Conservation (phyloP, 2,888 invertebrate species). For the Aphodius sticticus region DNA sequence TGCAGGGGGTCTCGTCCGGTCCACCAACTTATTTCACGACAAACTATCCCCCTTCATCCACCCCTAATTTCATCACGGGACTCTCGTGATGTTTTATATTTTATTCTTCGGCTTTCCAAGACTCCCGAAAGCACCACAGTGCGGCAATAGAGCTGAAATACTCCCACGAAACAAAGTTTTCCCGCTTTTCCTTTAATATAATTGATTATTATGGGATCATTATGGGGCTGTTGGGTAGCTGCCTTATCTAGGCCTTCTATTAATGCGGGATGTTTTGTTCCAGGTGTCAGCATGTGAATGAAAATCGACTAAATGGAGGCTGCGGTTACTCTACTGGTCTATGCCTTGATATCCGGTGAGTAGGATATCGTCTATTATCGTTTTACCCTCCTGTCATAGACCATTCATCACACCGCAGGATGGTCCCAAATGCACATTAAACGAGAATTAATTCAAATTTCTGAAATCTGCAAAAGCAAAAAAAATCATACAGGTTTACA, state of each 20-base stretch:
- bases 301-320: conserved; percentile 38
- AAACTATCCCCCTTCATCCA: neutral
- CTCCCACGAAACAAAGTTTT: neutral
- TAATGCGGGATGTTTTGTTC: conserved; percentile 28
- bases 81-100: neutral
- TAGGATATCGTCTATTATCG: conserved; percentile 17
- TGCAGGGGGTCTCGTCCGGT: neutral
- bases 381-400: neutral
- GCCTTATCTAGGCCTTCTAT: conserved; percentile 7
- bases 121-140: neutral
- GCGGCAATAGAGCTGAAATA: neutral
- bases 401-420: neutral
- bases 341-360: conserved; percentile 32
- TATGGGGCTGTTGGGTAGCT: conserved; percentile 11
- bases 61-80: neutral
- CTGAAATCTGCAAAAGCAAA: too few relatives aligned
- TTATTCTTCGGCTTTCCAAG: neutral
- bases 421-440: too few relatives aligned
- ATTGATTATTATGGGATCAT: neutral
- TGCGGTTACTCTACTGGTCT: conserved; percentile 24
- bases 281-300: conserved; percentile 39
- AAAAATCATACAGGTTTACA: too few relatives aligned
- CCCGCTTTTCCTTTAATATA: too few relatives aligned
- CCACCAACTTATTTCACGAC: neutral
- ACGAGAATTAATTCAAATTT: too few relatives aligned